phyloP scores from a whole-genome alignment of 2,797 vertebrate species.

The Synanceia verrucosa region DNA sequence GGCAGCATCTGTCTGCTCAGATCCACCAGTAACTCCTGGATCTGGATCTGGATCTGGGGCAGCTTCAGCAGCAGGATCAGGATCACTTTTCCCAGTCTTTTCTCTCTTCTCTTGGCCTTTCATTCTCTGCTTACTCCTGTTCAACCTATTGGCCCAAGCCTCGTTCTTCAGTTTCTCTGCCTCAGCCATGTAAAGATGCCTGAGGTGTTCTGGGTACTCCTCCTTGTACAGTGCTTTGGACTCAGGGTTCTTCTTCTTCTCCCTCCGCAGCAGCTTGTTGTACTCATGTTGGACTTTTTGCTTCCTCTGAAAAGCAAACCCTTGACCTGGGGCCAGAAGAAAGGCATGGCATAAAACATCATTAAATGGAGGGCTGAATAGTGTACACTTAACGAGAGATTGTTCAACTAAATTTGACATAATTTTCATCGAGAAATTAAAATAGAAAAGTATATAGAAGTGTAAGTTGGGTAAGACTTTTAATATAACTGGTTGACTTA shows the following conservation, averaged over 20 bases:
- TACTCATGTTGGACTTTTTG: slow-evolving; percentile 88
- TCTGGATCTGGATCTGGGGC: neutral
- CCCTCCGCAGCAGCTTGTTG: slow-evolving; percentile 86
- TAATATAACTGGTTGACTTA: neutral
- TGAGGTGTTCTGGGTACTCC: slow-evolving; percentile 92
- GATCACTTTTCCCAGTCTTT: neutral
- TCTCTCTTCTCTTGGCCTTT: slow-evolving; percentile 4
- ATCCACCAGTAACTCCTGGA: slow-evolving; percentile 9
- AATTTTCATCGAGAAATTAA: neutral
- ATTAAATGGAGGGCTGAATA: neutral
- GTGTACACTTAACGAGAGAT: neutral
- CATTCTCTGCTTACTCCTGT: slow-evolving; percentile 68
- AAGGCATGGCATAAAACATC: neutral
- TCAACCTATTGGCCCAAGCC: slow-evolving; percentile 66
- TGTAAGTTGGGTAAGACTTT: neutral
- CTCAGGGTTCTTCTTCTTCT: slow-evolving; percentile 64
- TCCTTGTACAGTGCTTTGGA: slow-evolving; percentile 78
- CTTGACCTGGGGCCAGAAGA: slow-evolving; percentile 83
- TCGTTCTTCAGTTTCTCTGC: slow-evolving; percentile 83
- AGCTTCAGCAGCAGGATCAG: neutral
- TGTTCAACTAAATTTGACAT: neutral
- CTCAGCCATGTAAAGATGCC: slow-evolving; percentile 93
- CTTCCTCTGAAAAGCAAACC: slow-evolving; percentile 91
- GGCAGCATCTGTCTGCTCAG: slow-evolving; percentile 27
- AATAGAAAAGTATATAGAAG: neutral